A percentile compares a stretch with the other conserved stretches of the same genome.
These are phyloP conservation scores for Ophion slaviceki DNA, from an alignment of 2,888 invertebrate genomes.

Conservation along the genomic window DNA sequence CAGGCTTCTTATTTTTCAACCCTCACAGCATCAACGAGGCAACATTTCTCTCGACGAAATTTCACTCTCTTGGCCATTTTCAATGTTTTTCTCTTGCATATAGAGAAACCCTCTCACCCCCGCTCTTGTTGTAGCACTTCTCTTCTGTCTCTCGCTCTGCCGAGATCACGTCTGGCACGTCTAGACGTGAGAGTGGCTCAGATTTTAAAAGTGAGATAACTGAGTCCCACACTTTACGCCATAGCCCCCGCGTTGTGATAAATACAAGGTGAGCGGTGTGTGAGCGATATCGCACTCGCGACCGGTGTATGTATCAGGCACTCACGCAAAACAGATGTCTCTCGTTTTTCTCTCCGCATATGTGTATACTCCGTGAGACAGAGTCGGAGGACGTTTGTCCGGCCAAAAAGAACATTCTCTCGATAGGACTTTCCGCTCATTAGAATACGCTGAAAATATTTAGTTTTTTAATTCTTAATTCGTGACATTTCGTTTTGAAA, in stretches of 20 bases:
- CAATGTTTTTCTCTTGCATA: constrained; percentile 1
- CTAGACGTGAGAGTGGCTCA: constrained; percentile 44
- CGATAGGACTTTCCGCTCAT: not conserved
- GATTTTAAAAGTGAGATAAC: constrained; percentile 37
- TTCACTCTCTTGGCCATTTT: constrained; percentile 19
- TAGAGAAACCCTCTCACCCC: not conserved
- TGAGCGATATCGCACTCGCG: constrained; percentile 4
- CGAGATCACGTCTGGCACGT: constrained; percentile 18
- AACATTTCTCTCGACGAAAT: constrained; percentile 21
- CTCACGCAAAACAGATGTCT: constrained; percentile 21
- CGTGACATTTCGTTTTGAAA: not conserved
- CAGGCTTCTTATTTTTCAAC: constrained; percentile 14
- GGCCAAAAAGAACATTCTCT: not conserved
- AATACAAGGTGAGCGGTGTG: constrained; percentile 1
- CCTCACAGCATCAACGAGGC: constrained; percentile 9
- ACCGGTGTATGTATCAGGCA: not conserved
- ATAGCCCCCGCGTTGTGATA: not conserved
- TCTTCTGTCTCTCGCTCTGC: not conserved
- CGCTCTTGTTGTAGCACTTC: not conserved
- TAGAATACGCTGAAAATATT: not conserved
- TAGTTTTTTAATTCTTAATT: not conserved
- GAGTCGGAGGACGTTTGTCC: not conserved
- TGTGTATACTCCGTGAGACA: not conserved
- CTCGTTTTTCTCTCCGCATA: not conserved
- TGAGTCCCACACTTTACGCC: constrained; percentile 6